Percentiles rank a stretch among this genome's conserved stretches.
Evolutionary conservation across 1,140 invertebrate species (phyloP).

Genomic region (Platyscapa corneri): DNA sequence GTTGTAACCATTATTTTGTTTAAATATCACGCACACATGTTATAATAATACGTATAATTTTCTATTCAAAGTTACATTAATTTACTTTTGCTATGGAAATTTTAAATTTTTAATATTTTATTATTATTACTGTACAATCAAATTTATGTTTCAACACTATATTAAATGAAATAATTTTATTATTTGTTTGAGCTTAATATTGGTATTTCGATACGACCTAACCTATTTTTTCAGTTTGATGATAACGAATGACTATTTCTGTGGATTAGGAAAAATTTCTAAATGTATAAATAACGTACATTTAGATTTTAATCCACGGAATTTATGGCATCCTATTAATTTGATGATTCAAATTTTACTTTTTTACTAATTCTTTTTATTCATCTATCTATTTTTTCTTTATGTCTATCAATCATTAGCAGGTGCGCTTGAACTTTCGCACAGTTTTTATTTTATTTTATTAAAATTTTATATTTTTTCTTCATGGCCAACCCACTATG

Average conservation of each 20-base stretch:
- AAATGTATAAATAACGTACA: no score
- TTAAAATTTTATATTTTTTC: conserved; percentile 28
- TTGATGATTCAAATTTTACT: conserved; percentile 50
- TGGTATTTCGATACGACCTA: not conserved
- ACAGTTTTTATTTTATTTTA: conserved; percentile 11
- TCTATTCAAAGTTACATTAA: no score
- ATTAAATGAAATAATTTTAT: no score
- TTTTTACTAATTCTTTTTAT: conserved; percentile 37
- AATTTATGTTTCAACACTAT: no score
- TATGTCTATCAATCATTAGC: conserved; percentile 24
- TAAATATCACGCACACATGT: no score
- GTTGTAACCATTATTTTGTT: no score
- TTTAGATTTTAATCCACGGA: not conserved
- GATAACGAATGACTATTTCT: not conserved
- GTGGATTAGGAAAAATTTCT: not conserved
- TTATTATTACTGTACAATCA: no score
- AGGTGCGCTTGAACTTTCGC: not conserved
- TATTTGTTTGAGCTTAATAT: no score
- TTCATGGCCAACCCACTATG: conserved; percentile 19
- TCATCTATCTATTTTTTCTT: no score
- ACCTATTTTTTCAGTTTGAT: not conserved
- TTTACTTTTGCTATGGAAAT: no score
- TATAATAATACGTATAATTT: no score
- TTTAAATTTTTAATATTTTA: no score
- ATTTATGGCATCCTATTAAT: conserved; percentile 43